Evolutionary conservation across 2,113 vertebrate genomes (phyloP).

Genomic region (Psilopogon haemacephalus): DNA sequence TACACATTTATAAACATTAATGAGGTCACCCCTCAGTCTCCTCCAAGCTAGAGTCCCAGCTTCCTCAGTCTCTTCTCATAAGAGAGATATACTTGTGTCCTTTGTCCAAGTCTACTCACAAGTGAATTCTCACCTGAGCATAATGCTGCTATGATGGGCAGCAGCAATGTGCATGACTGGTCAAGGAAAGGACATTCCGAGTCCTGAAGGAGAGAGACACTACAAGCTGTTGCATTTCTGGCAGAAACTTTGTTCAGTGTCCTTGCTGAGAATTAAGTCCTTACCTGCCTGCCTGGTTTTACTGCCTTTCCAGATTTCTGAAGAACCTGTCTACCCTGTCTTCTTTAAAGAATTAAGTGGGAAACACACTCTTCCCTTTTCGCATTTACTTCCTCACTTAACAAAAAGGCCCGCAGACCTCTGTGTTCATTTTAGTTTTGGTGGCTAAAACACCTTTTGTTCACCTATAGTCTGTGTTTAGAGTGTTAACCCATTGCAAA

Average conservation of each 20-base stretch:
- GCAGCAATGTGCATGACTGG: not conserved
- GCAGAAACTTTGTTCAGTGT: not conserved
- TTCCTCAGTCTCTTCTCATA: too few relatives aligned
- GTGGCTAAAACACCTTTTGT: not conserved
- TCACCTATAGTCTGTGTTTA: not conserved
- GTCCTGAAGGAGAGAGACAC: not conserved
- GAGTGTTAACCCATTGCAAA: not conserved
- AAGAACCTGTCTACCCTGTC: conserved; percentile 19
- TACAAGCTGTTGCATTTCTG: not conserved
- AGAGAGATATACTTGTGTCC: not conserved
- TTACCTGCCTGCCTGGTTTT: conserved; percentile 29
- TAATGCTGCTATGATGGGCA: not conserved
- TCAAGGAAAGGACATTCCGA: not conserved
- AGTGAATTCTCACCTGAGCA: not conserved
- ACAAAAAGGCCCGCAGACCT: not conserved
- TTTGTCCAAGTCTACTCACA: not conserved
- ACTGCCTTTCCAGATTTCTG: conserved; percentile 6
- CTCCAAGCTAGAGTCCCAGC: too few relatives aligned
- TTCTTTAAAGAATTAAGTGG: not conserved
- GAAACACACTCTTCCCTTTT: not conserved
- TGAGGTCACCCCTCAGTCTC: too few relatives aligned
- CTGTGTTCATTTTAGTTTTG: not conserved
- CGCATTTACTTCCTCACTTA: not conserved
- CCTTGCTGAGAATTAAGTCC: not conserved
- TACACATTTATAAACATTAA: too few relatives aligned